Conservation (phyloP, 1,140 invertebrate species). For the Goniozus legneri region DNA sequence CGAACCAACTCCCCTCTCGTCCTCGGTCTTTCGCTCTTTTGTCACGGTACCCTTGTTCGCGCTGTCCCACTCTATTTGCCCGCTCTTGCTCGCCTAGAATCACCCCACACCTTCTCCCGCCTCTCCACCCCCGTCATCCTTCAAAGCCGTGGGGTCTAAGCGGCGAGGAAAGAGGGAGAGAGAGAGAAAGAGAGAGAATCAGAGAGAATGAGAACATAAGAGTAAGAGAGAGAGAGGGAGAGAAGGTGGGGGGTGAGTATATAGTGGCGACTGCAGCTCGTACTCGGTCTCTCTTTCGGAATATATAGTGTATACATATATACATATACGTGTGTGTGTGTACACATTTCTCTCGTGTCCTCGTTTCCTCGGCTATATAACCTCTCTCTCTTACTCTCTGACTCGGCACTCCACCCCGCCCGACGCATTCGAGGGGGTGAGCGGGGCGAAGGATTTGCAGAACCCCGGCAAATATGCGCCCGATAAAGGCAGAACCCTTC, state of each 20-base stretch:
- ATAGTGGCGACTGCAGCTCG: constrained; percentile 8
- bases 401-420: constrained; percentile 1
- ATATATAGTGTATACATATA: too few species aligned
- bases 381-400: constrained; percentile 17
- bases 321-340: too few species aligned
- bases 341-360: too few species aligned
- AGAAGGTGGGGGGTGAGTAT: background rate
- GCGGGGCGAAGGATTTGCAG: constrained; percentile 29
- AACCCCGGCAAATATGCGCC: constrained; percentile 32
- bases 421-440: too few species aligned
- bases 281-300: background rate
- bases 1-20: constrained; percentile 18
- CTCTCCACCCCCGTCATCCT: constrained; percentile 44
- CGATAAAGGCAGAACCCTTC: constrained; percentile 22
- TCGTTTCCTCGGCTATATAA: too few species aligned
- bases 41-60: constrained; percentile 51
- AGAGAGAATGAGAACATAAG: too few species aligned
- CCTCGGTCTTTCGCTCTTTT: constrained; percentile 44
- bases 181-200: background rate
- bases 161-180: constrained; percentile 21
- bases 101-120: too few species aligned
- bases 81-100: constrained; percentile 23
- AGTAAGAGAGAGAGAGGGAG: too few species aligned
- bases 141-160: constrained; percentile 37
- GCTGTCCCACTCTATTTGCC: constrained; percentile 49